Conservation (phyloP, 2,888 invertebrate species). For the Zhuqinia jingwanae region DNA sequence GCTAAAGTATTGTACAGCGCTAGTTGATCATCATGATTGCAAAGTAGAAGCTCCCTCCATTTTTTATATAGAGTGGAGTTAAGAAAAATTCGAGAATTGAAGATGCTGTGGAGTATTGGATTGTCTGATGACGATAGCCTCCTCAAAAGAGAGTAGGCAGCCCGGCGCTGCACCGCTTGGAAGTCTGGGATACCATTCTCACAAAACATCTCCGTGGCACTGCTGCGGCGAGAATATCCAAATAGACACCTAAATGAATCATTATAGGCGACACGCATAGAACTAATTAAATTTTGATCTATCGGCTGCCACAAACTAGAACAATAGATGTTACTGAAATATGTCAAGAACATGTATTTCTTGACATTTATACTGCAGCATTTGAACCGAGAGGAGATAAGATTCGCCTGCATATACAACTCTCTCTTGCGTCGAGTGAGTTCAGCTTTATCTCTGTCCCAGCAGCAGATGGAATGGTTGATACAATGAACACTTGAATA, state of each 20-base stretch:
- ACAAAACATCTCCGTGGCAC: slow-evolving; percentile 28
- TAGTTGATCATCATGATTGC: too few relatives aligned
- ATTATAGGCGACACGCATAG: slow-evolving; percentile 26
- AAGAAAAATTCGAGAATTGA: background rate
- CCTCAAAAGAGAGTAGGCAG: background rate
- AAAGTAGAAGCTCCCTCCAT: background rate
- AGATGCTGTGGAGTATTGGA: background rate
- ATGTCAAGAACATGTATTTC: slow-evolving; percentile 28
- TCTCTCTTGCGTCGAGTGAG: slow-evolving; percentile 5
- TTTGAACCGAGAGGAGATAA: background rate
- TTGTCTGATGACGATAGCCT: background rate
- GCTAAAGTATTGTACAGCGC: too few relatives aligned
- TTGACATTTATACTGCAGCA: slow-evolving; percentile 17
- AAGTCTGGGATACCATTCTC: slow-evolving; percentile 15
- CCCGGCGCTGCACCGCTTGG: background rate
- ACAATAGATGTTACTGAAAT: slow-evolving; percentile 42
- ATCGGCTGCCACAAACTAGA: slow-evolving; percentile 19
- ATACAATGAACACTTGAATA: too few relatives aligned
- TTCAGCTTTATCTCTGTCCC: slow-evolving; percentile 20
- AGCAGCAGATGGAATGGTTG: slow-evolving; percentile 47
- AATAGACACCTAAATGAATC: slow-evolving; percentile 31
- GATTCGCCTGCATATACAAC: slow-evolving; percentile 14
- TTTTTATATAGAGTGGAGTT: background rate
- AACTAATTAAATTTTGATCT: background rate
- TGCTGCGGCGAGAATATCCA: slow-evolving; percentile 21